Evolutionary conservation across 2,113 vertebrate species (phyloP).

Genomic region (Etheostoma spectabile): DNA sequence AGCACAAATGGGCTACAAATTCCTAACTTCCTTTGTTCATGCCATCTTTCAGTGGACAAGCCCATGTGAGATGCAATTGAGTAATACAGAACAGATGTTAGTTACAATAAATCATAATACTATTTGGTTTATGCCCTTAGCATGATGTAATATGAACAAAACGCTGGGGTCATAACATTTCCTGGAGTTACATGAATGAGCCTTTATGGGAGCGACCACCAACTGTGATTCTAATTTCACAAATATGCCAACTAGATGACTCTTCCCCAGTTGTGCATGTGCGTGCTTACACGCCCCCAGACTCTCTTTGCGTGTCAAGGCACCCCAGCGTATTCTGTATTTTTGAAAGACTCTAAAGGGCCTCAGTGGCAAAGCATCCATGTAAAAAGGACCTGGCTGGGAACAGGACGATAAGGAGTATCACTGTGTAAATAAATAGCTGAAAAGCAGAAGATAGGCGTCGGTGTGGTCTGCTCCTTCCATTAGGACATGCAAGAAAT

Average conservation of each 20-base stretch:
- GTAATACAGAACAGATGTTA: slow-evolving; percentile 48
- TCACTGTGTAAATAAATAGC: slow-evolving; percentile 79
- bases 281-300: slow-evolving; percentile 5
- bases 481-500: slow-evolving; percentile 74
- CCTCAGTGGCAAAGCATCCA: slow-evolving; percentile 28
- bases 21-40: slow-evolving; percentile 5
- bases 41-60: slow-evolving; percentile 28
- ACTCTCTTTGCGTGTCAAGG: slow-evolving; percentile 40
- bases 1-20: neutral
- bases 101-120: slow-evolving; percentile 54
- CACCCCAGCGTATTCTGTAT: slow-evolving; percentile 54
- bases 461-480: slow-evolving; percentile 78
- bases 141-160: slow-evolving; percentile 54
- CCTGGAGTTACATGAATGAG: slow-evolving; percentile 33
- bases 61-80: slow-evolving; percentile 40
- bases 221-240: slow-evolving; percentile 52
- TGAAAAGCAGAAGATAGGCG: slow-evolving; percentile 61
- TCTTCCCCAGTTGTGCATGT: slow-evolving; percentile 10
- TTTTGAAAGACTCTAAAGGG: slow-evolving; percentile 44
- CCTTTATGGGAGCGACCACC: slow-evolving; percentile 58
- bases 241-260: slow-evolving; percentile 41
- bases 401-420: slow-evolving; percentile 72
- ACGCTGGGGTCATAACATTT: slow-evolving; percentile 46
- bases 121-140: slow-evolving; percentile 40
- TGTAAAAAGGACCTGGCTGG: slow-evolving; percentile 53